Evolutionary conservation across 2,797 vertebrate genomes (phyloP), one percentile per base, ranked within the genome.

Genomic region (Platalea minor): DNA sequence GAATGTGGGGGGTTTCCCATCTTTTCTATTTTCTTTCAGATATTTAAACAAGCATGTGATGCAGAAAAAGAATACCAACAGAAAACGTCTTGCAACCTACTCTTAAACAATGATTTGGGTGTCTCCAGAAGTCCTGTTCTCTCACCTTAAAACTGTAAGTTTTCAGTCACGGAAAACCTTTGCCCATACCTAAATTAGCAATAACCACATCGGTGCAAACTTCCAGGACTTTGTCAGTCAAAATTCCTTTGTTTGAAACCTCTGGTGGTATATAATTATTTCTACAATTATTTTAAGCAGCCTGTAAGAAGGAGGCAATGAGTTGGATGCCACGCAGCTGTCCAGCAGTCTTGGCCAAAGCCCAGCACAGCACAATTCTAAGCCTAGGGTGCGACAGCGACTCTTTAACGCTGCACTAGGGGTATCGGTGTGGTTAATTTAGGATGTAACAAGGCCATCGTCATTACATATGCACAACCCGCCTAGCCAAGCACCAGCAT

Each of bases 1-100:
- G 23, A 70, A 77, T 2, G 13, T 1, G 2, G 8, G 4, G 3
- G 0, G 12, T 24, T 0, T 26, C 16, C 54, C 6, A 51, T 64
- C 9, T 60, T 91, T 81, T 75, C 18, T 85, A 3, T 63, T 89
- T 77, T 84, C 37, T 53, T 64, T 86, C 24, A 82, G 68, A 14
- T 77, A 48, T 20, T 91, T 67, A 76, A 90, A 73, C 6, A 61
- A 75, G 18, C 8, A 45, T 11, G 16, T 39, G 25, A 78, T 63
- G 82, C 43, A 85, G 85, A 61, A 91, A 64, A 33, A 50, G 23
- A 60, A 56, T 17, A n/a, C 13, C n/a, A 77, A 41, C 25, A 88
- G 80, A 69, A 89, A 43, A 73, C 21, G 12, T 60, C 70, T 70
- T 78, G 20, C 20, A 48, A 0, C 54, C n/a, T 72, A 7, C 16